These are phyloP conservation scores for Cyprinus carpio DNA, from an alignment of 2,113 vertebrate species.

Conservation along the genomic window DNA sequence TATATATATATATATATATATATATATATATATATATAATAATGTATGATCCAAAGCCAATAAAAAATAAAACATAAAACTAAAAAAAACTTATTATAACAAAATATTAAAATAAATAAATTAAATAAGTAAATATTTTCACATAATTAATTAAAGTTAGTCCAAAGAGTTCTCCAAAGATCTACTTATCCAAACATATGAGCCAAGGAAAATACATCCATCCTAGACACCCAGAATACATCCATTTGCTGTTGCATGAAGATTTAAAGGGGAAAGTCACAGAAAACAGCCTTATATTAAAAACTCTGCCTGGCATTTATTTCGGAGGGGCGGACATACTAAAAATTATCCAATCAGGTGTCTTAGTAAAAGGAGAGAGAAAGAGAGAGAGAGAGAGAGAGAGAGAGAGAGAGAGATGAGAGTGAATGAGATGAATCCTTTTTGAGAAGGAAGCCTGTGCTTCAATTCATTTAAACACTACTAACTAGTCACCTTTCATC, in stretches of 20 bases:
- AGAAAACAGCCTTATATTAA: slow-evolving; percentile 49
- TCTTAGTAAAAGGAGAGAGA: neutral
- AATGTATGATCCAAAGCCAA: neutral
- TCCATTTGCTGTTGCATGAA: neutral
- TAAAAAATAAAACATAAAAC: neutral
- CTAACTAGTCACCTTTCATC: slow-evolving; percentile 12
- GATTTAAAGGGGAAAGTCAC: neutral
- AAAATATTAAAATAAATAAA: too few relatives aligned
- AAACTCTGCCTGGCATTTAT: slow-evolving; percentile 62
- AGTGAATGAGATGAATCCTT: slow-evolving; percentile 16
- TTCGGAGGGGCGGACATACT: slow-evolving; percentile 68
- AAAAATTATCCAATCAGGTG: slow-evolving; percentile 66
- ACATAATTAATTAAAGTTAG: neutral
- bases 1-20: too few relatives aligned
- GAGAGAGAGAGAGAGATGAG: neutral
- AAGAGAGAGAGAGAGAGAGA: slow-evolving; percentile 5
- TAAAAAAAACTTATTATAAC: neutral
- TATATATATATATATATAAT: neutral
- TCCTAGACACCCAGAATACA: slow-evolving; percentile 16
- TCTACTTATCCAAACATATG: neutral
- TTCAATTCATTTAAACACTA: slow-evolving; percentile 34
- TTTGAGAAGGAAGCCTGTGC: slow-evolving; percentile 24
- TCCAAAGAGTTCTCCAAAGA: neutral
- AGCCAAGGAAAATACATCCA: neutral
- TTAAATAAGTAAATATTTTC: neutral